These are phyloP conservation scores for Elgonia sp. DNA, from an alignment of 2,888 invertebrate species.

Conservation along the genomic window DNA sequence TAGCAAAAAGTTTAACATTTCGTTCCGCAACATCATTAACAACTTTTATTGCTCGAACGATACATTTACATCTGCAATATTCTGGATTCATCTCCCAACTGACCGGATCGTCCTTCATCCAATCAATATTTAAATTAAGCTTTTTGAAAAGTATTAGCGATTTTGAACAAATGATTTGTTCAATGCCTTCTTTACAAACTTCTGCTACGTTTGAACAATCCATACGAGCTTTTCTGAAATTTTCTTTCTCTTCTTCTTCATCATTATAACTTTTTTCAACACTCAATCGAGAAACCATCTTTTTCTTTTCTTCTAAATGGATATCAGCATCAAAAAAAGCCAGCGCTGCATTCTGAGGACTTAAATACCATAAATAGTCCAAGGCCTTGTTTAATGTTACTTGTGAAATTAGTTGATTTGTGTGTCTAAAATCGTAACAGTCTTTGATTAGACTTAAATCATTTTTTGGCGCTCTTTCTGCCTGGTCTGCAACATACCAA, in stretches of 20 bases:
- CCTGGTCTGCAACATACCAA: conserved; percentile 4
- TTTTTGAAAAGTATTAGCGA: background rate
- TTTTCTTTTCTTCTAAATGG: no score
- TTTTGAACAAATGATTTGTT: background rate
- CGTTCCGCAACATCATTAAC: background rate
- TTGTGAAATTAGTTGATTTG: no score
- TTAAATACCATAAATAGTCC: no score
- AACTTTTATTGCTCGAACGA: conserved; percentile 1
- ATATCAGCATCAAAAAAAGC: no score
- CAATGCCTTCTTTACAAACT: background rate
- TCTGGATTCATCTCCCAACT: background rate
- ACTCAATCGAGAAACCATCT: no score
- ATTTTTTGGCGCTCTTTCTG: conserved; percentile 32
- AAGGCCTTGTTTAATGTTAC: no score
- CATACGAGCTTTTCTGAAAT: no score
- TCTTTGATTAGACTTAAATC: conserved; percentile 19
- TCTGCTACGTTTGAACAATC: background rate
- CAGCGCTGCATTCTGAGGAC: no score
- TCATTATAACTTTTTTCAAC: no score
- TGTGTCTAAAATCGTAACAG: background rate
- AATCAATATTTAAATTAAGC: background rate
- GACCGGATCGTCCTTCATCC: background rate
- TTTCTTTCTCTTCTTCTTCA: no score
- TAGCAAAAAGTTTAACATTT: conserved; percentile 22
- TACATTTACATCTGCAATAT: background rate